Percentiles rank a stretch among this genome's conserved stretches.
These are phyloP conservation scores for Boulengeromyrus knoepffleri DNA, from an alignment of 2,113 vertebrate species.

Conservation along the genomic window DNA sequence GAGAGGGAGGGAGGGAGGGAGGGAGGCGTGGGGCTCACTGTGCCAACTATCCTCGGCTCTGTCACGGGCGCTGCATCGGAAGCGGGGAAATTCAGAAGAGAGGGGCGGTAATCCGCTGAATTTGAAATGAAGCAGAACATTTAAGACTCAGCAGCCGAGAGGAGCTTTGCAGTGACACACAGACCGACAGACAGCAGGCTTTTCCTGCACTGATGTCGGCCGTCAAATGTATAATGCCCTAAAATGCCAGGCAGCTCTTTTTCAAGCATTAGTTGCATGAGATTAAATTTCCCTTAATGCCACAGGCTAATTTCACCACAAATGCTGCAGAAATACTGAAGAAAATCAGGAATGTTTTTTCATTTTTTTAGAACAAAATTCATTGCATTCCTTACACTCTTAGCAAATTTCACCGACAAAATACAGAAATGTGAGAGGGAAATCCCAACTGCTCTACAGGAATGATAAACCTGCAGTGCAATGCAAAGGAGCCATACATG, in stretches of 20 bases:
- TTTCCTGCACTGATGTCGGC: not conserved
- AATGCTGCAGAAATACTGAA: not conserved
- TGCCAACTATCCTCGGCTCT: conserved; percentile 9
- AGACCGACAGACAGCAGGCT: not conserved
- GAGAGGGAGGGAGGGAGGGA: not conserved
- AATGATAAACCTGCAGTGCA: not conserved
- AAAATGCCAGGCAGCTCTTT: not conserved
- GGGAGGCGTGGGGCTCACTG: not conserved
- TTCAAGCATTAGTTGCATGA: not conserved
- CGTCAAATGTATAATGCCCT: not conserved
- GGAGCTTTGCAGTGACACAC: not conserved
- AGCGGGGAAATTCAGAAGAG: conserved; percentile 15
- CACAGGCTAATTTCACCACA: not conserved
- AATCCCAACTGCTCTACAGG: not conserved
- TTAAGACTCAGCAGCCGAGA: conserved; percentile 13
- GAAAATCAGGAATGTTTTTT: not conserved
- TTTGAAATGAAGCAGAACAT: conserved; percentile 13
- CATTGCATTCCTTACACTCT: not conserved
- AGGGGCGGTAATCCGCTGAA: conserved; percentile 20
- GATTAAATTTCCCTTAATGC: not conserved
- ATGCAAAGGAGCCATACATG: not conserved
- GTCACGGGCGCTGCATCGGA: conserved; percentile 10
- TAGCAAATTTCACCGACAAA: not conserved
- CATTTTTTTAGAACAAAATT: not conserved
- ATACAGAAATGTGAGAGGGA: not conserved